Evolutionary conservation across 2,797 vertebrate genomes (phyloP).

Genomic region (Mus spretus): DNA sequence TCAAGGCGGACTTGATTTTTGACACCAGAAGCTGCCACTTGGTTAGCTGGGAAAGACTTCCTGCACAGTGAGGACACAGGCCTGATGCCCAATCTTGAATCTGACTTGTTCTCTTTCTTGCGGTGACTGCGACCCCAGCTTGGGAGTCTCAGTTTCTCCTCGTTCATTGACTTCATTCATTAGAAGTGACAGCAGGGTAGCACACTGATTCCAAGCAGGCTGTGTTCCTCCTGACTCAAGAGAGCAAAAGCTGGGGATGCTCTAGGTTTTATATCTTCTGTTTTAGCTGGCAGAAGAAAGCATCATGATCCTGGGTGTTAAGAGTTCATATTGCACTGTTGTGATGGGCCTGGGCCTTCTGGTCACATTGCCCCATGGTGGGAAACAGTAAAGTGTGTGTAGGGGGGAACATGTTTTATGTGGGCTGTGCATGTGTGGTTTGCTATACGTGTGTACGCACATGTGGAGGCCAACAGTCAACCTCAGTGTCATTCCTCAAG

Average conservation of each 20-base stretch:
- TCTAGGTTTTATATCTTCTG: background rate
- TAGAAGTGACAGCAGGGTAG: background rate
- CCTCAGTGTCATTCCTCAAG: background rate
- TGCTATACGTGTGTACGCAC: background rate
- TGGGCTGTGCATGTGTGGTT: background rate
- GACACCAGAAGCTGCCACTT: background rate
- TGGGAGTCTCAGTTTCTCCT: background rate
- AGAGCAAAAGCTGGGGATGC: background rate
- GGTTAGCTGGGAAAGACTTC: background rate
- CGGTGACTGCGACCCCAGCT: background rate
- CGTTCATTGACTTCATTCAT: background rate
- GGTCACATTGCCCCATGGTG: no score
- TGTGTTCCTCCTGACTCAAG: background rate
- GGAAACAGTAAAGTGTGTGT: background rate
- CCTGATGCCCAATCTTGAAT: background rate
- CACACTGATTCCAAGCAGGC: background rate
- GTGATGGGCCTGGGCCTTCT: background rate
- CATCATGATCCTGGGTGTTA: background rate
- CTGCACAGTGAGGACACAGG: background rate
- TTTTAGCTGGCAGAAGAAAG: constrained; percentile 2
- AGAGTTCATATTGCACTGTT: background rate
- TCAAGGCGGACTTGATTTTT: background rate
- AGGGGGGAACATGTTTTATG: background rate
- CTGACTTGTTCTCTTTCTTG: background rate
- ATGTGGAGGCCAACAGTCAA: background rate